Evolutionary conservation across 2,797 vertebrate genomes (phyloP).

Genomic region (Glyptemys insculpta): DNA sequence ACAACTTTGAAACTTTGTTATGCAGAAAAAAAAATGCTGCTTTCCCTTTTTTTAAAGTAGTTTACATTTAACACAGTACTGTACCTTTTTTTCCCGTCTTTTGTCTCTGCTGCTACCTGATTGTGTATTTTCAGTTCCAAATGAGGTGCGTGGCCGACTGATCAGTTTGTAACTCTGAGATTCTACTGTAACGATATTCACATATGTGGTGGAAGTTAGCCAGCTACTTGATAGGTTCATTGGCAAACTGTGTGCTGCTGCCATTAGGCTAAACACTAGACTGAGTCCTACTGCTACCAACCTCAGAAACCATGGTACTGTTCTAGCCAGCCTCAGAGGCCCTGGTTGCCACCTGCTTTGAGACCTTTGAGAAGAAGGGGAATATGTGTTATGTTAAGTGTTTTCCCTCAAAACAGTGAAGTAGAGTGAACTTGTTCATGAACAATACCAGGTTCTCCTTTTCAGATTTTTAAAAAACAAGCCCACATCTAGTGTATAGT

Average conservation of each 20-base stretch:
- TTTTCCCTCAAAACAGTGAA: neutral
- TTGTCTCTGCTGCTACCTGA: too few relatives aligned
- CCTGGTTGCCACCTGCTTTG: neutral
- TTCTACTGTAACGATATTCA: neutral
- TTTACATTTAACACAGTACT: too few relatives aligned
- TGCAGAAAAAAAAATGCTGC: too few relatives aligned
- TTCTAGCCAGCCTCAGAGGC: neutral
- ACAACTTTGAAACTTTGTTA: too few relatives aligned
- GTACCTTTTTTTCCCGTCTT: too few relatives aligned
- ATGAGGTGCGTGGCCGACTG: too few relatives aligned
- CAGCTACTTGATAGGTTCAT: neutral
- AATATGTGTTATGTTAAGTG: neutral
- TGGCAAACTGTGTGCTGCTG: neutral
- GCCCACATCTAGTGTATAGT: neutral
- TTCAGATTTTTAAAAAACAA: conserved; percentile 8
- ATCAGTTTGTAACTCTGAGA: too few relatives aligned
- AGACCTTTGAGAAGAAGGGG: too few relatives aligned
- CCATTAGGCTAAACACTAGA: neutral
- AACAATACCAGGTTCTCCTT: neutral
- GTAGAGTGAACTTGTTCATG: neutral
- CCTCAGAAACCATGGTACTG: neutral
- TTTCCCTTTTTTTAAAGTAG: too few relatives aligned
- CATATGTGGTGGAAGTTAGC: neutral
- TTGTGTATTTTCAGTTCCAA: too few relatives aligned
- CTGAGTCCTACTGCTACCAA: neutral